phyloP scores from a whole-genome alignment of 2,888 invertebrate genomes.

The Agrotis segetum region DNA sequence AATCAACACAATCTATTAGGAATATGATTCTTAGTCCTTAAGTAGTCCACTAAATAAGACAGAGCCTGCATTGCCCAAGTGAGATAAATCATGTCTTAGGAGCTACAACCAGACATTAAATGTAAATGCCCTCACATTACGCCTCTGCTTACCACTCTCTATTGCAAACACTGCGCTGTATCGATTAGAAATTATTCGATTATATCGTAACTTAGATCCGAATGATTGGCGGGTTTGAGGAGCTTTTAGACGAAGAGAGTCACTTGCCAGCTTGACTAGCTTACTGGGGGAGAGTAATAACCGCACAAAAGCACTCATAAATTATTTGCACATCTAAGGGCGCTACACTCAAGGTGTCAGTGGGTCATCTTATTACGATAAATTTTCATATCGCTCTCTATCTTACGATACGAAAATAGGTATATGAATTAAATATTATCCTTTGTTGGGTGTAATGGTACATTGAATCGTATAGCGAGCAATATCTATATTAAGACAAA shows the following conservation, averaged over 20 bases:
- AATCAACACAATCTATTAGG: conserved; percentile 19
- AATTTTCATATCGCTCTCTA: too few relatives aligned
- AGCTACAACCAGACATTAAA: conserved; percentile 14
- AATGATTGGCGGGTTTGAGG: conserved; percentile 18
- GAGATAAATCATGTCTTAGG: conserved; percentile 36
- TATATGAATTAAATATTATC: too few relatives aligned
- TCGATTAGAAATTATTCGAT: conserved; percentile 61
- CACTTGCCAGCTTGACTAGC: background rate
- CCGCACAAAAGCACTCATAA: too few relatives aligned
- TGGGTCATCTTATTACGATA: too few relatives aligned
- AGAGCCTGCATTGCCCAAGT: conserved; percentile 1
- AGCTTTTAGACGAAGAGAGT: background rate
- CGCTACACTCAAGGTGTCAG: too few relatives aligned
- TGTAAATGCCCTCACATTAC: conserved; percentile 56
- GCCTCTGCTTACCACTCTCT: conserved; percentile 44
- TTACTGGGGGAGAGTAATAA: too few relatives aligned
- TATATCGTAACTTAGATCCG: conserved; percentile 44
- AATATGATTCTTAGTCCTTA: conserved; percentile 27
- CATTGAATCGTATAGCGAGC: too few relatives aligned
- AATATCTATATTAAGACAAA: too few relatives aligned
- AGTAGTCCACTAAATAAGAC: conserved; percentile 3
- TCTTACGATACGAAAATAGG: too few relatives aligned
- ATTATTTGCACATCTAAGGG: too few relatives aligned
- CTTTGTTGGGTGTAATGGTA: too few relatives aligned
- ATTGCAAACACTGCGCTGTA: conserved; percentile 36